Evolutionary conservation across 2,797 vertebrate genomes (phyloP), one percentile per base, ranked within the genome.

Genomic region (Notolabrus celidotus): DNA sequence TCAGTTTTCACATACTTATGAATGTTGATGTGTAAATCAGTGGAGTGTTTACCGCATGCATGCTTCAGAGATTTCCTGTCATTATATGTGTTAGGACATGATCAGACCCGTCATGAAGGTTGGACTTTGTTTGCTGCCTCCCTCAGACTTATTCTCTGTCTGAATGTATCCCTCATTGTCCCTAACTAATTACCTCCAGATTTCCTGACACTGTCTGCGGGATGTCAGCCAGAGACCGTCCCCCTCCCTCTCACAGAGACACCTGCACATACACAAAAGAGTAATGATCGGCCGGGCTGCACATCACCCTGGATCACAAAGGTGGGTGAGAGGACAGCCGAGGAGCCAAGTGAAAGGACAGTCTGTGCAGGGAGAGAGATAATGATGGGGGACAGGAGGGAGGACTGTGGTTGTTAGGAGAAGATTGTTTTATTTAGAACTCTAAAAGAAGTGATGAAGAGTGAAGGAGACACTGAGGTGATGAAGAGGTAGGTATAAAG

Each of bases 241-340:
- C 60, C 56, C 38, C 55, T 29, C 38, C 63, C 67, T 25, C n/a
- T n/a, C n/a, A n/a, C n/a, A n/a, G 41, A 71, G 50, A 71, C 57
- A 73, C 62, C 77, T 74, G 41, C 54, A 68, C 57, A 58, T 12
- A 73, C 80, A 77, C 61, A 67, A 34, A 57, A 52, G 57, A 65
- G 17, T 50, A 41, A 72, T 36, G 67, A 77, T 62, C 25, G 0
- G 4, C 16, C 0, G 33, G 50, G 45, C 50, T 77, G 67, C 68
- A 77, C 79, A 76, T 85, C 86, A 83, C 71, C 71, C 56, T 70
- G 79, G 84, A 82, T 73, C 69, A 77, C 49, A 68, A 50, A 74
- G 57, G 34, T 41, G 29, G 45, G 10, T 54, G 63, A 70, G 29
- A 60, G 58, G 68, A 76, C 20, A 34, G 33, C n/a, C 41, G 41